Evolutionary conservation across 2,888 invertebrate species (phyloP).

Genomic region (Crepidodera aurea): DNA sequence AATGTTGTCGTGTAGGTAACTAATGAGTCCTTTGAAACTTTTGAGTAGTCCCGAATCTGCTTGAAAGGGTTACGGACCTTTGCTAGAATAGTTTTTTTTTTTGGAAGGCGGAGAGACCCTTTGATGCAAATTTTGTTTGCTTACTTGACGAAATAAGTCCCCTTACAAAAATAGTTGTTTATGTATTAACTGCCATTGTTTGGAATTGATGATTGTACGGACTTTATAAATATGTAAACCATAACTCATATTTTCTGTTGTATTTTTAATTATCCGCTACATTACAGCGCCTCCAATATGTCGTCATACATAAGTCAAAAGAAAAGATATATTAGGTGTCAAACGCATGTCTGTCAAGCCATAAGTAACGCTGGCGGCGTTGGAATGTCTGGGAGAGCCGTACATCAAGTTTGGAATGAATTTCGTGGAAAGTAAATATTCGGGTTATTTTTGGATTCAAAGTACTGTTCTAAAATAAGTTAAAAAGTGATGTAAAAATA

Average conservation of each 20-base stretch:
- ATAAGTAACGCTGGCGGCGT: conserved; percentile 24
- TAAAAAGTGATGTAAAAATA: too few relatives aligned
- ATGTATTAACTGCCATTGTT: too few relatives aligned
- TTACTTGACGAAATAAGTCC: too few relatives aligned
- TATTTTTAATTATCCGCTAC: conserved; percentile 18
- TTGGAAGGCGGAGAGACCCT: background rate
- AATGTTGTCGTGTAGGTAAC: conserved; percentile 34
- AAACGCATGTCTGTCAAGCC: conserved; percentile 28
- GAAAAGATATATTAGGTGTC: conserved; percentile 28
- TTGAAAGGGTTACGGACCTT: conserved; percentile 7
- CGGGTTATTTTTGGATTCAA: conserved; percentile 1
- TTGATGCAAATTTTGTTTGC: background rate
- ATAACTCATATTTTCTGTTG: background rate
- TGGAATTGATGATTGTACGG: too few relatives aligned
- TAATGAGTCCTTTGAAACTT: conserved; percentile 32
- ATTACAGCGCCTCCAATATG: conserved; percentile 18
- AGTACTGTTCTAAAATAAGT: background rate
- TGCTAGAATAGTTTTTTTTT: background rate
- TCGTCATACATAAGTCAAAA: conserved; percentile 13
- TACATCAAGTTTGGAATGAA: background rate
- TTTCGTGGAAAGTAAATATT: conserved; percentile 1
- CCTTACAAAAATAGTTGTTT: too few relatives aligned
- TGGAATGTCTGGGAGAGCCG: background rate
- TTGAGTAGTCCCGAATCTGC: background rate
- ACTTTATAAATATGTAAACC: background rate